Conservation (phyloP, 2,797 vertebrate genomes). For the Gallinago solitaria region DNA sequence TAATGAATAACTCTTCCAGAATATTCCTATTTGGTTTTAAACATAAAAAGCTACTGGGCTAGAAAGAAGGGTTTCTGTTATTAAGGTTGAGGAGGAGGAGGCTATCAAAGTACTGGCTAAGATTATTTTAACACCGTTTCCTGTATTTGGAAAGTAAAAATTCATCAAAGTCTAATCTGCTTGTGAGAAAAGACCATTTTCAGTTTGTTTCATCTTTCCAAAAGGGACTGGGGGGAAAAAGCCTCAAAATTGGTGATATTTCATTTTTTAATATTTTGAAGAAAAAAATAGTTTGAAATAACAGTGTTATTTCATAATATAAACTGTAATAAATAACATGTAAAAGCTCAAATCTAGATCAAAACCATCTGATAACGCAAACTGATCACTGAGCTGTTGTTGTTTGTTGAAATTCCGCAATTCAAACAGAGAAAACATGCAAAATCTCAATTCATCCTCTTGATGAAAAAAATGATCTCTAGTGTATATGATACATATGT, state of each 20-base stretch:
- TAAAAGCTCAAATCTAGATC: not conserved
- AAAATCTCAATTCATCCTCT: not conserved
- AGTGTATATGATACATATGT: too few relatives aligned
- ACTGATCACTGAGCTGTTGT: accelerated
- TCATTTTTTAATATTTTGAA: not conserved
- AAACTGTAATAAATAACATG: not conserved
- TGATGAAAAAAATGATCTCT: not conserved
- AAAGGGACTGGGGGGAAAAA: not conserved
- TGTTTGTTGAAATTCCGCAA: not conserved
- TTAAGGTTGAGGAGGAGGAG: not conserved
- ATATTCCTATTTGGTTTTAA: not conserved
- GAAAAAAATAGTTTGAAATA: not conserved
- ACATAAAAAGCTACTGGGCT: not conserved
- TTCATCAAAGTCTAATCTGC: not conserved
- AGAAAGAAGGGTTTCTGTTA: not conserved
- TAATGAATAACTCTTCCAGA: not conserved
- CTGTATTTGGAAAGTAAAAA: not conserved
- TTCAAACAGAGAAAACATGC: not conserved
- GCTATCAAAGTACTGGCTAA: not conserved
- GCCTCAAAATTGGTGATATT: not conserved
- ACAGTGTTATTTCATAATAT: not conserved
- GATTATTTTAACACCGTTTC: not conserved
- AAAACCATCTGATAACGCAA: not conserved
- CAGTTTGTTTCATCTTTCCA: not conserved
- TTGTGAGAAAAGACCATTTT: not conserved